Base-by-base conservation (phyloP, 1,140 invertebrate species). In the Dinothrombium tinctorium region DNA sequence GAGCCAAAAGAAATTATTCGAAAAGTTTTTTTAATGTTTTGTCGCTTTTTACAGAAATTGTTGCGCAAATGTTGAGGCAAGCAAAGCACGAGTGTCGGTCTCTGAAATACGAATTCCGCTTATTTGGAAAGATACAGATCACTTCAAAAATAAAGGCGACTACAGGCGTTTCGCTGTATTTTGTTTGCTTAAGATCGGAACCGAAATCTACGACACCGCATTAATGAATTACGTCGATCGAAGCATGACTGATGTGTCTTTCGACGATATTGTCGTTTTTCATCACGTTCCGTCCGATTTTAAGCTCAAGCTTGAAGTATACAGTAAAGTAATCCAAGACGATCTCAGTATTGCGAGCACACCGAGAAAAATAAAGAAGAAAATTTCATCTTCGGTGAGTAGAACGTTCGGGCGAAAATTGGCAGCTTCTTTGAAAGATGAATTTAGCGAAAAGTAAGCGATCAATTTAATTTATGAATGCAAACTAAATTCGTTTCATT, bases 71-170 rank as follows among this genome's bases (percentile, higher is more conserved):
- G n/a, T n/a, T n/a, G n/a, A n/a, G n/a, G n/a, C n/a, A n/a, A n/a
- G n/a, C n/a, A n/a, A n/a, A 19, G 9, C 6, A 20, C 5, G 9
- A 29, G 9, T 17, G 20, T 9, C 24, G 28, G 19, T 24, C 4
- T 15, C 11, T 41, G 72, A 76, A 53, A 56, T 76, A 6, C 57
- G 73, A 23, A 68, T 76, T 50, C 73, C 73, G 0, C 52, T 76
- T 23, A 73, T 75, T 58, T 76, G 72, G 72, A 65, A 70, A 42
- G 72, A 75, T 52, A 66, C 65, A 0, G 72, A 75, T 52, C 71
- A 75, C 50, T 75, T 74, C 50, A 74, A 74, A 53, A 74, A 74
- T 54, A 70, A 72, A 47, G 72, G 72, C 21, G 72, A 74, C 56
- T 68, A 73, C 53, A 54, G 72, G 33, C 58, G 71, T 42, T 76